Evolutionary conservation across 2,888 invertebrate genomes (phyloP).

Genomic region (Leptopilina myrica): DNA sequence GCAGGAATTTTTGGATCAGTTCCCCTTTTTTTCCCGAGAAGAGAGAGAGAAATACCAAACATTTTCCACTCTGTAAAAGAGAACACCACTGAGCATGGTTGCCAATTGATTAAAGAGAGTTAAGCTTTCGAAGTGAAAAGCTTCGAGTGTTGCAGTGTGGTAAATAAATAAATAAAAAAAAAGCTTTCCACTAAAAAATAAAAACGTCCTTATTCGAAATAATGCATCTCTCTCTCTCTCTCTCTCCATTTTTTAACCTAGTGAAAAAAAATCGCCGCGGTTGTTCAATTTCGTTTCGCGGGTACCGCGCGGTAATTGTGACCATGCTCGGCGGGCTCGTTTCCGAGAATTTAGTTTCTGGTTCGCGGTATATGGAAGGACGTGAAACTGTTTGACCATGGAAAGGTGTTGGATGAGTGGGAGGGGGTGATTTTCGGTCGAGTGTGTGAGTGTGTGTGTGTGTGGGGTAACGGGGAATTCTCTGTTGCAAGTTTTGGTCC

Average conservation of each 20-base stretch:
- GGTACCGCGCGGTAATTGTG: conserved; percentile 69
- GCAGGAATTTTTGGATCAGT: conserved; percentile 14
- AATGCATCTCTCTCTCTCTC: neutral
- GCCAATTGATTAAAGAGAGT: conserved; percentile 41
- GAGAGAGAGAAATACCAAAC: conserved; percentile 19
- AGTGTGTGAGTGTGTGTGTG: conserved; percentile 11
- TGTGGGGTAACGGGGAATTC: conserved; percentile 38
- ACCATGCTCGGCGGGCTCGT: conserved; percentile 70
- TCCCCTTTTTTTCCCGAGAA: neutral
- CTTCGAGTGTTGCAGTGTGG: neutral
- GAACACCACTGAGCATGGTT: neutral
- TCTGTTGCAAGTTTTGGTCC: conserved; percentile 52
- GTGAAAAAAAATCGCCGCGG: conserved; percentile 66
- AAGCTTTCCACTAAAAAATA: conserved; percentile 32
- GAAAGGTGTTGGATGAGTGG: neutral
- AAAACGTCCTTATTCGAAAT: conserved; percentile 45
- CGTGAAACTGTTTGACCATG: conserved; percentile 38
- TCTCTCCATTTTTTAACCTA: conserved; percentile 48
- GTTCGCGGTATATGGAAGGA: conserved; percentile 55
- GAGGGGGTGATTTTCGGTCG: neutral
- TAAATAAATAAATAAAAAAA: conserved; percentile 30
- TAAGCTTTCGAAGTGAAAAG: conserved; percentile 22
- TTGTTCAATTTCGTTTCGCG: conserved; percentile 69
- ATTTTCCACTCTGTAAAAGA: conserved; percentile 11
- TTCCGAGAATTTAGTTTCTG: conserved; percentile 71